Evolutionary conservation across 2,888 invertebrate genomes (phyloP).

Genomic region (Drosophila parthenogenetica): DNA sequence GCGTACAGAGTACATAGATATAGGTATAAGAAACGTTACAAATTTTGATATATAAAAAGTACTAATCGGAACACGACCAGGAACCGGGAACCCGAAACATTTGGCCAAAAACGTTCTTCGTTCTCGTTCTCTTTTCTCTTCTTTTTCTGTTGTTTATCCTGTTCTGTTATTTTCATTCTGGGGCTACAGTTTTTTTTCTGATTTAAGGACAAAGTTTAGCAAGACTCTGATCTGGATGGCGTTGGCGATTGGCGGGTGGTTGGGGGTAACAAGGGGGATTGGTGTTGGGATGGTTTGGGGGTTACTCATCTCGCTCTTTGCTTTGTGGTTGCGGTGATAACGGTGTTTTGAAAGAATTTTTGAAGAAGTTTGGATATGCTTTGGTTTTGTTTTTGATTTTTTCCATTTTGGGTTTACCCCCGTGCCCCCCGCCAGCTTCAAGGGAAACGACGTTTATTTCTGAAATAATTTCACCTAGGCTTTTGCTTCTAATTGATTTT

Average conservation of each 20-base stretch:
- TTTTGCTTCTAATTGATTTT: constrained; percentile 17
- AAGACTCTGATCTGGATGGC: constrained; percentile 21
- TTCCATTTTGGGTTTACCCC: neutral
- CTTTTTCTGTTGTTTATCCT: neutral
- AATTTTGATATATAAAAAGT: constrained; percentile 50
- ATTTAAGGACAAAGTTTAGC: constrained; percentile 20
- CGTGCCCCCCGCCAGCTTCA: neutral
- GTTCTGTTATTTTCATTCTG: neutral
- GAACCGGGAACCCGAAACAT: constrained; percentile 58
- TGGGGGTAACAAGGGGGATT: neutral
- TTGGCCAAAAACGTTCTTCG: constrained; percentile 11
- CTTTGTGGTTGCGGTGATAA: constrained; percentile 2
- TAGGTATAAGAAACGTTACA: constrained; percentile 35
- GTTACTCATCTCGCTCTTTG: neutral
- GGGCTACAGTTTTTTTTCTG: constrained; percentile 25
- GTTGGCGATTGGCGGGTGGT: constrained; percentile 1
- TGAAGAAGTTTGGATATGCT: constrained; percentile 75
- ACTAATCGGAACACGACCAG: constrained; percentile 56
- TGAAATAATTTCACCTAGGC: constrained; percentile 9
- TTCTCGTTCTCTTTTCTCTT: neutral
- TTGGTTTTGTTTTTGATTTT: constrained; percentile 24
- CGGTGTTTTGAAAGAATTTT: constrained; percentile 30
- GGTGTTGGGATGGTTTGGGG: neutral
- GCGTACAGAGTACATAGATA: constrained; percentile 21
- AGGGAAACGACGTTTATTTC: neutral